A percentile compares a stretch with the other conserved stretches of the same genome.
These are phyloP conservation scores for Cottus gobio DNA, from an alignment of 2,113 vertebrate genomes.

Conservation along the genomic window DNA sequence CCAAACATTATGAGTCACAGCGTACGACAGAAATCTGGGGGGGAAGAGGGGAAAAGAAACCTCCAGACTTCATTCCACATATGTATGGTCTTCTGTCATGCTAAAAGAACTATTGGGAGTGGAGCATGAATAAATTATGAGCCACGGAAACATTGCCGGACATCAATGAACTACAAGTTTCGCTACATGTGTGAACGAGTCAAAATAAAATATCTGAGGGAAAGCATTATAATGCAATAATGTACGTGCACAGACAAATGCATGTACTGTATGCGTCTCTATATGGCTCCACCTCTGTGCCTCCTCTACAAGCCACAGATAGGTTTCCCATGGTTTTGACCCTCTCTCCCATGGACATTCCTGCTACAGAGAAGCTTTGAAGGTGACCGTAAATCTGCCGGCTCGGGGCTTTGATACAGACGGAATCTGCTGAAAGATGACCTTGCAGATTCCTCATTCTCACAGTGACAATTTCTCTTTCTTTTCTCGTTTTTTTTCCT, in stretches of 20 bases:
- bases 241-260: not conserved
- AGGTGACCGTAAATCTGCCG: conserved; percentile 69
- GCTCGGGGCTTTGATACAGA: conserved; percentile 15
- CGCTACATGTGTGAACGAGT: not conserved
- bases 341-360: conserved; percentile 32
- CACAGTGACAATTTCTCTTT: conserved; percentile 11
- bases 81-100: not conserved
- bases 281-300: not conserved
- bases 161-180: not conserved
- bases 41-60: not conserved
- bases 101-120: not conserved
- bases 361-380: conserved; percentile 54
- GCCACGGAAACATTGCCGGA: conserved; percentile 4
- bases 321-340: conserved; percentile 43
- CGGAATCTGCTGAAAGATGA: conserved; percentile 47
- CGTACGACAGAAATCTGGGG: not conserved
- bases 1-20: conserved; percentile 26
- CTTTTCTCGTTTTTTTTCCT: not conserved
- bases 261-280: not conserved
- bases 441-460: conserved; percentile 31
- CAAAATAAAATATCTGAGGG: not conserved
- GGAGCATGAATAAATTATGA: not conserved
- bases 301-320: conserved; percentile 14
- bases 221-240: not conserved
- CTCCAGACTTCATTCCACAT: not conserved